These are phyloP conservation scores for Octonoba sinensis DNA, from an alignment of 2,888 invertebrate species.

Conservation along the genomic window DNA sequence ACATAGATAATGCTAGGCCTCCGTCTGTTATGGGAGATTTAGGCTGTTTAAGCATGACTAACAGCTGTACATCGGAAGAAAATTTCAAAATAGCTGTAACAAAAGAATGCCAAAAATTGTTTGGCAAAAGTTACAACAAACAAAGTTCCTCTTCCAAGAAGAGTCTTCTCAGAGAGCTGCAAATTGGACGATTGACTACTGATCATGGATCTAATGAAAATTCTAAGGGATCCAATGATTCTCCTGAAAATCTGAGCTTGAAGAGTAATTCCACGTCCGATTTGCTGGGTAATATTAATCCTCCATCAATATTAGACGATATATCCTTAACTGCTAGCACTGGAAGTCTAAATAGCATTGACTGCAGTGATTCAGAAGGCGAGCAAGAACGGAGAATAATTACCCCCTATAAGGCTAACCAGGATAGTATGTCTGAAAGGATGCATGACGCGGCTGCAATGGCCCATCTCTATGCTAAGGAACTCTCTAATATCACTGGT, in stretches of 20 bases:
- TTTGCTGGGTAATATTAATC: conserved; percentile 80
- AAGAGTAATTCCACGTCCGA: conserved; percentile 88
- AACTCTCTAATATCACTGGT: conserved; percentile 70
- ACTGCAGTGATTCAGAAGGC: conserved; percentile 55
- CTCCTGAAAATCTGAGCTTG: conserved; percentile 77
- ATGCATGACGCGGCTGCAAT: conserved; percentile 66
- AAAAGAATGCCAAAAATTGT: conserved; percentile 29
- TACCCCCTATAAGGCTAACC: background rate
- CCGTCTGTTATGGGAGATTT: conserved; percentile 85
- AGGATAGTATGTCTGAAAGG: conserved; percentile 74
- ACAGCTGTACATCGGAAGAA: conserved; percentile 60
- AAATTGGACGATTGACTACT: conserved; percentile 31
- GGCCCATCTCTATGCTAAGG: conserved; percentile 66
- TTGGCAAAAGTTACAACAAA: conserved; percentile 9
- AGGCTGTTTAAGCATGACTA: conserved; percentile 63
- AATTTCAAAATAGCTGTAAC: conserved; percentile 25
- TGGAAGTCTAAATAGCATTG: conserved; percentile 61
- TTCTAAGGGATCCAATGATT: conserved; percentile 31
- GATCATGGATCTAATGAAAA: conserved; percentile 76
- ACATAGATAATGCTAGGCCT: conserved; percentile 80
- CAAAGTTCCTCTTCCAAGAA: conserved; percentile 25
- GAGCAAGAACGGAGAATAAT: conserved; percentile 2
- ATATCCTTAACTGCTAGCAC: conserved; percentile 72
- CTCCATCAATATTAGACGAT: conserved; percentile 81
- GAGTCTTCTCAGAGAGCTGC: conserved; percentile 40